Evolutionary conservation across 2,113 vertebrate genomes (phyloP), one percentile per base, ranked within the genome.

Genomic region (Carollia perspicillata): DNA sequence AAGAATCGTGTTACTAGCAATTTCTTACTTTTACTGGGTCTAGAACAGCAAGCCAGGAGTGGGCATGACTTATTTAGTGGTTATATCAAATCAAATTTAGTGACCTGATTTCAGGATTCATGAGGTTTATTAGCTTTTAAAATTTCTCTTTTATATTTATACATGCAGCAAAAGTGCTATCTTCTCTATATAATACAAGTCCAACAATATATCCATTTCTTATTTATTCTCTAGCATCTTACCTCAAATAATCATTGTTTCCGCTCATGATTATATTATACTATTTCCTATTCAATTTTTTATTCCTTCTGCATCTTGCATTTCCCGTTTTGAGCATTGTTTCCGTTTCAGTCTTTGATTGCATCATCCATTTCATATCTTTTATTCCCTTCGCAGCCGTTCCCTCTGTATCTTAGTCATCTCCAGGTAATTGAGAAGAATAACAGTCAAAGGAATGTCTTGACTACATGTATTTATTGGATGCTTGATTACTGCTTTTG

Each of bases 31-130:
- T 89, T 93, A 17, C 22, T 81, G 60, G 47, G 35, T 85, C 93
- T 96, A 65, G 60, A 72, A 1, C 60, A 81, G 16, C 66, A 65
- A 93, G 77, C 74, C 78, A 58, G 95, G 72, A 96, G 42, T 71
- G 85, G 12, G 30, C 66, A 0, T 94, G 49, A 94, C 47, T 88
- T 97, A 96, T 23, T 86, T 65, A 90, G 78, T 90, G 96, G 80
- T 94, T 81, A 53, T 49, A 89, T 89, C 87, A 95, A 60, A 90
- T 89, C 28, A 49, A 96, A 95, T 96, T 97, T 97, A 97, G 86
- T 92, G 63, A 22, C 28, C 89, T 91, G 40, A 96, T 86, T 87
- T 92, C 37, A 96, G 74, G 60, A 95, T 89, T 80, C 58, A 66
- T 78, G 53, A 72, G 12, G 58, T 87, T 89, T 89, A 33, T 16